These are phyloP conservation scores for Drosophila recens DNA, from an alignment of 2,888 invertebrate genomes.

Conservation along the genomic window DNA sequence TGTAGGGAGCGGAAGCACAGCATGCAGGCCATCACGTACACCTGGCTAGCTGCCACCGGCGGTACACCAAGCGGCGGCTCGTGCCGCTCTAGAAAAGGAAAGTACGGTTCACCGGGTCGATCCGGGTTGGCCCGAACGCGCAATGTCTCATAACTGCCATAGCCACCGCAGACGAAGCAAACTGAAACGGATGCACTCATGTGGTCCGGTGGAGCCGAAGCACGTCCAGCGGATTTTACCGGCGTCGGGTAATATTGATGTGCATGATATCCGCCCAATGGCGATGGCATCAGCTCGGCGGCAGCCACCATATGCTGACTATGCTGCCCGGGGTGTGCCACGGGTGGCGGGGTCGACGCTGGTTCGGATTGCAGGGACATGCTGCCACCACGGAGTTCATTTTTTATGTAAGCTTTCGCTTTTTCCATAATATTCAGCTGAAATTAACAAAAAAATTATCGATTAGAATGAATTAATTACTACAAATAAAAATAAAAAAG, in stretches of 20 bases:
- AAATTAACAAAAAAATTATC: background rate
- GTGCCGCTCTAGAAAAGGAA: slow-evolving; percentile 96
- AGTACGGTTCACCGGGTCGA: slow-evolving; percentile 92
- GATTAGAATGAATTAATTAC: background rate
- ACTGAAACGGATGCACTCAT: slow-evolving; percentile 85
- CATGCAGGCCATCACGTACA: slow-evolving; percentile 91
- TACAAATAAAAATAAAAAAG: too few relatives aligned
- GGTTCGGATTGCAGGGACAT: slow-evolving; percentile 62
- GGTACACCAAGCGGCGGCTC: slow-evolving; percentile 91
- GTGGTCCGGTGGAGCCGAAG: slow-evolving; percentile 68
- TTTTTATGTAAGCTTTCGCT: slow-evolving; percentile 90
- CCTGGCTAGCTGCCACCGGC: slow-evolving; percentile 83
- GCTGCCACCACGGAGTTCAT: slow-evolving; percentile 88
- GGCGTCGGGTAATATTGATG: slow-evolving; percentile 57
- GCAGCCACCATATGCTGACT: slow-evolving; percentile 29
- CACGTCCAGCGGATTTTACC: slow-evolving; percentile 57
- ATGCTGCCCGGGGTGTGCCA: slow-evolving; percentile 9
- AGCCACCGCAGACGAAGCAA: slow-evolving; percentile 91
- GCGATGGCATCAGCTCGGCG: slow-evolving; percentile 66
- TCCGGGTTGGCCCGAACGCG: slow-evolving; percentile 89
- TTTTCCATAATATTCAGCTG: slow-evolving; percentile 87
- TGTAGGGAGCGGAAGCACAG: slow-evolving; percentile 94
- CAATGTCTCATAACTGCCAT: slow-evolving; percentile 88
- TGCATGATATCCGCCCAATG: slow-evolving; percentile 53
- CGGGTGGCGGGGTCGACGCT: slow-evolving; percentile 45